phyloP scores from a whole-genome alignment of 2,888 invertebrate genomes.

The Frankliniella fusca region DNA sequence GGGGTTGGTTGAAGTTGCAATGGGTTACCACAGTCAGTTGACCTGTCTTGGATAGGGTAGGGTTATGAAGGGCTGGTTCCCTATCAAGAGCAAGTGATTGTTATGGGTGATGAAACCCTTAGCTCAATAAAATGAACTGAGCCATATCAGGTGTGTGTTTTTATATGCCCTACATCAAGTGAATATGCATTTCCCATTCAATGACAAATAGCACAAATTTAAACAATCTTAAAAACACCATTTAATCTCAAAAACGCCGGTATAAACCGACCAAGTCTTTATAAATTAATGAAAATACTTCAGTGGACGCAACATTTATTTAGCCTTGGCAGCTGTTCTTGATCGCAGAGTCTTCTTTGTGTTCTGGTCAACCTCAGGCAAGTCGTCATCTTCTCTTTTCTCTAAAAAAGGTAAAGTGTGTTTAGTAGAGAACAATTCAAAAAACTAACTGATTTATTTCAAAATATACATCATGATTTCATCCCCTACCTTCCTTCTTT shows the following conservation, averaged over 20 bases:
- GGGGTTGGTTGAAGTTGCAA: neutral
- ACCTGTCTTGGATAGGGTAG: too few species aligned
- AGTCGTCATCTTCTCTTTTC: conserved; percentile 78
- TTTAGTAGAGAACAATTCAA: conserved; percentile 28
- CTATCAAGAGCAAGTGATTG: neutral
- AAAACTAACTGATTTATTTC: neutral
- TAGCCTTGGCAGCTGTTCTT: conserved; percentile 54
- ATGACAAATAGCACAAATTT: neutral
- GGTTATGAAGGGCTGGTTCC: neutral
- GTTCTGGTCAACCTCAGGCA: conserved; percentile 91
- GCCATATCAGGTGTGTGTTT: neutral
- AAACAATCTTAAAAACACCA: conserved; percentile 21
- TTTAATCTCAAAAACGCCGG: conserved; percentile 19
- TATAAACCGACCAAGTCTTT: conserved; percentile 1
- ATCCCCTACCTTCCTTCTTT: conserved; percentile 43
- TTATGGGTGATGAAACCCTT: neutral
- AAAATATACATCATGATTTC: neutral
- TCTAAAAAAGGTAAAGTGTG: conserved; percentile 50
- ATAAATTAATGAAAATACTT: conserved; percentile 13
- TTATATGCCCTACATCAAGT: neutral
- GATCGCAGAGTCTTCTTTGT: conserved; percentile 69
- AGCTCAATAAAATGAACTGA: conserved; percentile 8
- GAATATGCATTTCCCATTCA: neutral
- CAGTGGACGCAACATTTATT: conserved; percentile 43
- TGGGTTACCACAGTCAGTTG: neutral